These are phyloP conservation scores for Argya squamiceps DNA, from an alignment of 2,797 vertebrate species.

Conservation along the genomic window DNA sequence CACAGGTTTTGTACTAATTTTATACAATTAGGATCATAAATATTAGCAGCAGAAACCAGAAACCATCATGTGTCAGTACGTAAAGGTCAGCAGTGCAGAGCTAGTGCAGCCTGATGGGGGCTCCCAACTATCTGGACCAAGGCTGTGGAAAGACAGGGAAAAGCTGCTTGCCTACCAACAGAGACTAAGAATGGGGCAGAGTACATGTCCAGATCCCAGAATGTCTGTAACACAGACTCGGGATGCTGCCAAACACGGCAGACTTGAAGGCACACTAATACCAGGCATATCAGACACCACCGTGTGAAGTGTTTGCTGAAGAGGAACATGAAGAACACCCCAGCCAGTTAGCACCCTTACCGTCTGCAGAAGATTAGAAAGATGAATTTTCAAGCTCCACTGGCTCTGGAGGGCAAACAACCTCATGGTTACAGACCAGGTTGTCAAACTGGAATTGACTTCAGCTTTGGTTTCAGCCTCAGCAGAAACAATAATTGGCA, in stretches of 20 bases:
- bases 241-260: not conserved
- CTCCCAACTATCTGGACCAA: not conserved
- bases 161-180: not conserved
- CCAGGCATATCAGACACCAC: not conserved
- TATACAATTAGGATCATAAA: not conserved
- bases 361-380: not conserved
- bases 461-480: not conserved
- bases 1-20: not conserved
- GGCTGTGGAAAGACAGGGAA: not conserved
- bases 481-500: not conserved
- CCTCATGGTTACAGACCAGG: not conserved
- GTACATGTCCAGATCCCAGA: accelerated
- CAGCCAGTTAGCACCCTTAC: not conserved
- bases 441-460: not conserved
- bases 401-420: not conserved
- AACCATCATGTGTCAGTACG: not conserved
- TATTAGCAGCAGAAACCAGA: not conserved
- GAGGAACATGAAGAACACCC: not conserved
- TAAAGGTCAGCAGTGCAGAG: not conserved
- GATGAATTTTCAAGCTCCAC: not conserved
- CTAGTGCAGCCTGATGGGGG: not conserved
- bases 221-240: accelerated
- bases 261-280: not conserved
- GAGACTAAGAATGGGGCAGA: not conserved
- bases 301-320: not conserved